Base-by-base conservation (phyloP, 2,888 invertebrate genomes). In the Thymelicus acteon region DNA sequence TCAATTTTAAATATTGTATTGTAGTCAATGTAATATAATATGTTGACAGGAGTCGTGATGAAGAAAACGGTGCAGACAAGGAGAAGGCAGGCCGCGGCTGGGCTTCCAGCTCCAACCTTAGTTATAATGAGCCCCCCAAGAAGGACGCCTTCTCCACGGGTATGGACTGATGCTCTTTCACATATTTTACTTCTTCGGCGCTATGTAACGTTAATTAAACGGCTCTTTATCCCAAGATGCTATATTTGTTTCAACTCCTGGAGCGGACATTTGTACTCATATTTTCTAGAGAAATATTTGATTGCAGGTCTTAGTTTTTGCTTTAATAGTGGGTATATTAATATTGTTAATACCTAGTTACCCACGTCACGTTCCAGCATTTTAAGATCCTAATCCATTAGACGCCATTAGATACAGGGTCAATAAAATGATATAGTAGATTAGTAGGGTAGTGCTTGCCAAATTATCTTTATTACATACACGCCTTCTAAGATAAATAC, bases 61-160 rank as follows among this genome's bases (percentile, higher is more conserved):
- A 89, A 77, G 91, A 89, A 63, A 90, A 85, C 83, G 88, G 92
- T 76, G 88, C 87, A 85, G 91, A 85, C 80, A 88, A 79, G 82
- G 94, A 86, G 88, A 94, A 85, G 89, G 86, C 82, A 31, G 94
- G 95, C 69, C 95, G 96, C 73, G 96, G 95, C 75, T 97, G 97
- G 97, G 96, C 97, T 31, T 97, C 97, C 66, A 97, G 96, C 79
- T 95, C 96, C 76, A 97, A 97, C 86, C 94, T 97, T 77, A 92
- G 87, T 79, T 85, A 86, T 60, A 79, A 81, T 75, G 92, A 94
- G 72, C 75, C 86, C 75, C 76, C 89, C 74, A 94, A 94, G 82
- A 93, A 91, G 82, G 94, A 94, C 80, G 79, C 85, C 80, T 89
- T 91, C 85, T 89, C 93, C 83, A 85, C 90, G 76, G 93, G 93